phyloP scores from a whole-genome alignment of 2,113 vertebrate species.

The Trogon melanurus region DNA sequence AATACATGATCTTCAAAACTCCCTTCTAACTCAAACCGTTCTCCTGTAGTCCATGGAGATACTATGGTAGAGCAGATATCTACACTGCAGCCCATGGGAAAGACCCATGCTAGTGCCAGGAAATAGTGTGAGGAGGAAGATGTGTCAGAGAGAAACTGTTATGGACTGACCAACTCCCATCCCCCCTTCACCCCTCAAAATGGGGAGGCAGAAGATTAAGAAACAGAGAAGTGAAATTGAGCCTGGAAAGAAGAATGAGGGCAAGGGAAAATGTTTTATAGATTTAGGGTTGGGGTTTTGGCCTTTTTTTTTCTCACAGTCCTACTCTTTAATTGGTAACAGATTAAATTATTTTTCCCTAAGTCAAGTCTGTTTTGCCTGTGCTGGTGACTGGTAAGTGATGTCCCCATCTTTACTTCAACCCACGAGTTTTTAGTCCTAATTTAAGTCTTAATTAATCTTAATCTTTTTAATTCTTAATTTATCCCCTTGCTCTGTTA shows the following conservation, averaged over 20 bases:
- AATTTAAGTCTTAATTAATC: neutral
- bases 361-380: neutral
- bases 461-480: too few relatives aligned
- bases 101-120: fast-evolving
- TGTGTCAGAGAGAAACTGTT: fast-evolving
- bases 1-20: neutral
- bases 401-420: neutral
- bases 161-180: neutral
- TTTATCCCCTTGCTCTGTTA: neutral
- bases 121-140: neutral
- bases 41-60: neutral
- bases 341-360: neutral
- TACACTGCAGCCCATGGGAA: neutral
- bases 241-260: neutral
- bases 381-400: neutral
- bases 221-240: neutral
- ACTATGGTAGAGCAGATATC: neutral
- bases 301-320: neutral
- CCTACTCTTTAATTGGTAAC: neutral
- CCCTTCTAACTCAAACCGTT: neutral
- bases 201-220: neutral
- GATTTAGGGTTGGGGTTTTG: fast-evolving
- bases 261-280: neutral
- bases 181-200: fast-evolving
- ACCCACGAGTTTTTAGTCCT: neutral